These are phyloP conservation scores for Ivindomyrus marchei DNA, from an alignment of 2,113 vertebrate species.

Conservation along the genomic window DNA sequence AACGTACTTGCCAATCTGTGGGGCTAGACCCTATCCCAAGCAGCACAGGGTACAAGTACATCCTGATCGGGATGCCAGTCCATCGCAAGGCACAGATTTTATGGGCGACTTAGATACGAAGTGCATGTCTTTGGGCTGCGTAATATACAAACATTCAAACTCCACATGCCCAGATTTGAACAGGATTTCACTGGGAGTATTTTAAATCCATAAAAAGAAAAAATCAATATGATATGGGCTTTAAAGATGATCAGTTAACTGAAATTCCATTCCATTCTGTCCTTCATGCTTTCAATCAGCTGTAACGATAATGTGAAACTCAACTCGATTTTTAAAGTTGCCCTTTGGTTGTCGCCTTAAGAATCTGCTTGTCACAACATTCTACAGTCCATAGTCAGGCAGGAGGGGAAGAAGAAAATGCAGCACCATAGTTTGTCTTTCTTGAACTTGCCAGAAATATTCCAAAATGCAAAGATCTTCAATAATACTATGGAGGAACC, in stretches of 20 bases:
- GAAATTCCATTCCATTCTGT: neutral
- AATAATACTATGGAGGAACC: neutral
- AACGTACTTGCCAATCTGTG: too few species aligned
- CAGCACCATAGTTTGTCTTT: neutral
- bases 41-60: neutral
- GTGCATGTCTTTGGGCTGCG: neutral
- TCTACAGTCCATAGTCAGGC: neutral
- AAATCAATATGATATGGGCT: neutral
- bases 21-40: neutral
- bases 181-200: neutral
- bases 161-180: neutral
- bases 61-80: neutral
- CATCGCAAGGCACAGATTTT: neutral
- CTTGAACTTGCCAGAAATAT: neutral
- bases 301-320: too few species aligned
- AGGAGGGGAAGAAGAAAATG: neutral
- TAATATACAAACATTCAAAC: neutral
- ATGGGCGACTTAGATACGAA: neutral
- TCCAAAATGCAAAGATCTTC: neutral
- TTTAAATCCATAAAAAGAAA: neutral
- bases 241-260: neutral
- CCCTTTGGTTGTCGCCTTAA: neutral
- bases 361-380: neutral
- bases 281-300: neutral
- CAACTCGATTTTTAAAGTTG: neutral